Evolutionary conservation across 2,113 vertebrate species (phyloP).

Genomic region (Merops nubicus): DNA sequence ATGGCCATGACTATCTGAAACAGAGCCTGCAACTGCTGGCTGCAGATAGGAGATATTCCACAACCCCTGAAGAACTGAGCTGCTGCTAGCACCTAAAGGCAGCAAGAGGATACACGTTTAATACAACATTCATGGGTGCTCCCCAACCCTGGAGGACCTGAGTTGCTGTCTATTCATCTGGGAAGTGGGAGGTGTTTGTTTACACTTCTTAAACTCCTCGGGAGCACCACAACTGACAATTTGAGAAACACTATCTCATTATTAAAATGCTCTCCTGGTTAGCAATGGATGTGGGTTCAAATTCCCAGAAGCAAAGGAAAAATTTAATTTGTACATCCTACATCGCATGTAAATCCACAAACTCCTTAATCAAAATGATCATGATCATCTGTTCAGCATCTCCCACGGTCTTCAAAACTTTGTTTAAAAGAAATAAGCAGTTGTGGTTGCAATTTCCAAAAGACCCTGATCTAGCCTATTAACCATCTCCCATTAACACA

Average conservation of each 20-base stretch:
- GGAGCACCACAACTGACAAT: not conserved
- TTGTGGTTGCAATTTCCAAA: not conserved
- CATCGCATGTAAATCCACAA: not conserved
- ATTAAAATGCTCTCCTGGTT: not conserved
- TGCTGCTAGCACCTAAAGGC: not conserved
- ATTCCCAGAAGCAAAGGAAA: not conserved
- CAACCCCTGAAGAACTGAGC: not conserved
- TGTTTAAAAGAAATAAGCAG: not conserved
- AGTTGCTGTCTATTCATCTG: not conserved
- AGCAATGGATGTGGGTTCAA: not conserved
- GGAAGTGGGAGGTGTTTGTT: not conserved
- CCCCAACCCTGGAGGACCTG: not conserved
- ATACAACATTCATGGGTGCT: accelerated
- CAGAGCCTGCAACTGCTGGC: not conserved
- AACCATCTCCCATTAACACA: not conserved
- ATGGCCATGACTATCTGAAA: not conserved
- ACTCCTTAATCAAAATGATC: not conserved
- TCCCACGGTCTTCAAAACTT: not conserved
- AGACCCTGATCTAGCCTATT: not conserved
- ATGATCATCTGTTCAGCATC: not conserved
- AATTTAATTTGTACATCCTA: not conserved
- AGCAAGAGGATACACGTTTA: not conserved
- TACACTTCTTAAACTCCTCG: not conserved
- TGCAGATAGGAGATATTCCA: not conserved
- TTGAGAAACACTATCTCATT: not conserved